Conservation (phyloP, 30 jellyfish, hydroid and myxozoan genomes). For the Turritopsis dohrnii region DNA sequence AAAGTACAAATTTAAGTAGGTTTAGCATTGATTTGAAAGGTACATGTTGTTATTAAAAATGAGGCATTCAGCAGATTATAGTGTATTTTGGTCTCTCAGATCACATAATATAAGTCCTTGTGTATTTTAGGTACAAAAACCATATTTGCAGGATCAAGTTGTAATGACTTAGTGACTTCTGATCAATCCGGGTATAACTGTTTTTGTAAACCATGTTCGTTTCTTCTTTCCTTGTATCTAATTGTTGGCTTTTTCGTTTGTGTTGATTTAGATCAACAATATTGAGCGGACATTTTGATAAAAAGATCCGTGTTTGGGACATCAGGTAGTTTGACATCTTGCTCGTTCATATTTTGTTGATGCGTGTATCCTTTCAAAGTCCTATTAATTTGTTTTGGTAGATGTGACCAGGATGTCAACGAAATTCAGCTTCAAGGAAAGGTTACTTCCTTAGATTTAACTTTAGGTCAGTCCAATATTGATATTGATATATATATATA, state of each 20-base stretch:
- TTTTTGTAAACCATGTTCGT: background rate
- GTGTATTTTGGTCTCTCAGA: too few species aligned
- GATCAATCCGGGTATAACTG: constrained; percentile 93
- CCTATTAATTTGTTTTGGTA: constrained; percentile 12
- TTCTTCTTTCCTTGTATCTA: too few species aligned
- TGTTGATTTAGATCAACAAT: constrained; percentile 62
- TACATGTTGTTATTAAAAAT: too few species aligned
- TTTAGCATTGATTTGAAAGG: too few species aligned
- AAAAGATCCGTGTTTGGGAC: constrained; percentile 96
- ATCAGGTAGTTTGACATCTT: constrained; percentile 43
- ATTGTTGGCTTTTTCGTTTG: too few species aligned
- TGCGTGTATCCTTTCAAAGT: too few species aligned
- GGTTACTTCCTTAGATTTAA: constrained; percentile 81
- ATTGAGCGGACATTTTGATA: constrained; percentile 96
- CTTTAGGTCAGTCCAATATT: constrained; percentile 54
- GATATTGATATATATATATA: too few species aligned
- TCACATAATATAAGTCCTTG: too few species aligned
- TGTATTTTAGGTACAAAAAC: constrained; percentile 79
- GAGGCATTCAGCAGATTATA: too few species aligned
- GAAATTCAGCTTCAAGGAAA: constrained; percentile 96
- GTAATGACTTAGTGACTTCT: constrained; percentile 89
- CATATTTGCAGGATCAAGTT: constrained; percentile 96
- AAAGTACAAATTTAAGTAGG: too few species aligned
- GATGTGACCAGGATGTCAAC: constrained; percentile 79
- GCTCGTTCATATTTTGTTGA: too few species aligned